These are phyloP conservation scores for Neelides sp. DNA, from an alignment of 1,140 invertebrate genomes.

Conservation along the genomic window DNA sequence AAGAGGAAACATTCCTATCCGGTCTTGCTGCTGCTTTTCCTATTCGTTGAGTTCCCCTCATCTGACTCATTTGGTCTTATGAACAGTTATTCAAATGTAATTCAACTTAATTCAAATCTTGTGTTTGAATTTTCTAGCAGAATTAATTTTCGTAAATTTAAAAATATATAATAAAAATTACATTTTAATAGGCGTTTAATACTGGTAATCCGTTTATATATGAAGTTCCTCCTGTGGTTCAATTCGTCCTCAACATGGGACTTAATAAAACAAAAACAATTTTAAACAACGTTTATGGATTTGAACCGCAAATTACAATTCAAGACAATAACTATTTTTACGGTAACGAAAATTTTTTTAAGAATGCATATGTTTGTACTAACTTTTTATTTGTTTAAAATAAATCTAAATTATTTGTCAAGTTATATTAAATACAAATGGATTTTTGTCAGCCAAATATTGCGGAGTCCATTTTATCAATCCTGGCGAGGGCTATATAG, in stretches of 20 bases:
- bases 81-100: background rate
- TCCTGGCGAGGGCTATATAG: constrained; percentile 19
- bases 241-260: constrained; percentile 13
- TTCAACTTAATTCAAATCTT: background rate
- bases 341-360: constrained; percentile 3
- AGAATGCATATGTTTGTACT: background rate
- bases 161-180: no score
- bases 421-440: background rate
- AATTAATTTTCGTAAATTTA: no score
- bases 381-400: background rate
- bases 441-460: constrained; percentile 13
- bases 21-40: no score
- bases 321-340: constrained; percentile 10
- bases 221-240: constrained; percentile 19
- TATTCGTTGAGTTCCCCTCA: no score
- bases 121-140: background rate
- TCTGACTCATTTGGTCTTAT: no score
- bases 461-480: constrained; percentile 27
- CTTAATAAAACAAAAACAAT: constrained; percentile 5
- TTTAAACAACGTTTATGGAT: constrained; percentile 12
- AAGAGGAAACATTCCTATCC: no score
- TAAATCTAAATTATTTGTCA: constrained; percentile 9
- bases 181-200: constrained; percentile 25
- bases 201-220: constrained; percentile 24
- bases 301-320: constrained; percentile 1